Base-by-base conservation (phyloP, 2,113 vertebrate species). In the Silurus meridionalis region DNA sequence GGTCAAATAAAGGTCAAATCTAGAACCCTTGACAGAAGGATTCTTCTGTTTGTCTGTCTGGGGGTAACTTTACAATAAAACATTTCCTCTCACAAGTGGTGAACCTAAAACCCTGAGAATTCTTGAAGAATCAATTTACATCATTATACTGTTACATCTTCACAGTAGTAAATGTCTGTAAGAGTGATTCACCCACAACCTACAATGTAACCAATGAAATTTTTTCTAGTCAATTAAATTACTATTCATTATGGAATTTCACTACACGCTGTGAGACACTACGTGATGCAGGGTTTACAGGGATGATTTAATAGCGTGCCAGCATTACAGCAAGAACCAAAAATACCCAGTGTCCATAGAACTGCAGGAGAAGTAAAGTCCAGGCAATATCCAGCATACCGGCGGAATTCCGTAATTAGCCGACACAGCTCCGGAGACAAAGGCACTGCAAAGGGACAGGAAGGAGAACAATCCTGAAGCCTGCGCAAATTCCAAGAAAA, bases 401-500 rank as follows among this genome's bases (percentile, higher is more conserved):
- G 92, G 92, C 92, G 91, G 93, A 93, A 91, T 94, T 94, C 92
- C 92, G 91, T 94, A 93, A 94, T 94, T 94, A 94, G 92, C 87
- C 88, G 88, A 84, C 91, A 86, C 88, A 87, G 90, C 87, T 37
- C 83, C 80, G 0, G 91, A 93, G 92, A 95, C 94, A 95, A 94
- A 94, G 93, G 93, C 89, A 83, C 90, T 91, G 91, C 91, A 89
- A 90, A 93, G 92, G 92, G 89, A 92, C 94, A 94, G 94, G 94
- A 95, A 95, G 90, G 90, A 93, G 91, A 93, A 95, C 95, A 94
- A 94, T 95, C 92, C 94, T 86, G 92, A 86, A 90, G 90, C 83
- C 86, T n/a, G 88, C 58, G 71, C 92, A 94, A 92, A 93, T 94
- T 95, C 95, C 94, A 94, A 94, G 95, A 94, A 94, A 94, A 94